A percentile compares a stretch with the other conserved stretches of the same genome.
Conservation (phyloP, 2,113 vertebrate species). For the Forbesichthys papilliferus region DNA sequence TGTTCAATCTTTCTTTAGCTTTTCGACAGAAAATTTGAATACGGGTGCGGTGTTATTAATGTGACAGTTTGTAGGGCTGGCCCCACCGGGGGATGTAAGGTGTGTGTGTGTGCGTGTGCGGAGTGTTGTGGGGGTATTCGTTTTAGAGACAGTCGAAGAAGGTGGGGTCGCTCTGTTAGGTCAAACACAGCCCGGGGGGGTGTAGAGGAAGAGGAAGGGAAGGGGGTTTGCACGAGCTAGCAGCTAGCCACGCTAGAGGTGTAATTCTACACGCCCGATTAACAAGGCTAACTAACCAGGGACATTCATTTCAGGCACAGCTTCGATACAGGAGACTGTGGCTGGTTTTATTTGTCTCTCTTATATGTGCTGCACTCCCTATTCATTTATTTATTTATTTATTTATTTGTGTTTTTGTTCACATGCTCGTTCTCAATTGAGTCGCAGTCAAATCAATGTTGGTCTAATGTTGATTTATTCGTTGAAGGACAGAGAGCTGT, state of each 20-base stretch:
- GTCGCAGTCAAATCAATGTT: constrained; percentile 56
- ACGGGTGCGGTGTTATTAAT: constrained; percentile 96
- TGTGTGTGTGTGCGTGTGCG: constrained; percentile 55
- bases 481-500: background rate
- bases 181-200: constrained; percentile 54
- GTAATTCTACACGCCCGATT: constrained; percentile 76
- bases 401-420: constrained; percentile 44
- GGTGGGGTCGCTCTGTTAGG: constrained; percentile 65
- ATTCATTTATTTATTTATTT: constrained; percentile 50
- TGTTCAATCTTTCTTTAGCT: constrained; percentile 99
- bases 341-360: constrained; percentile 42
- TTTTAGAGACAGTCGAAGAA: constrained; percentile 67
- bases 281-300: constrained; percentile 73
- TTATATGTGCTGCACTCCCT: constrained; percentile 3
- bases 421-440: constrained; percentile 33
- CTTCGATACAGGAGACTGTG: constrained; percentile 48
- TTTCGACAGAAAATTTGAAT: constrained; percentile 99
- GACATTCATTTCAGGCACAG: constrained; percentile 65
- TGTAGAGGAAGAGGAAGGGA: background rate
- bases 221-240: constrained; percentile 40
- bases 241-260: constrained; percentile 64
- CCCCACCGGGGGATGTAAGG: constrained; percentile 87
- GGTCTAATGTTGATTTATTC: constrained; percentile 64
- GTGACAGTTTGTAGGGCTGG: constrained; percentile 85
- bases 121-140: constrained; percentile 61